Percentiles rank a stretch among this genome's conserved stretches.
Evolutionary conservation across 2,797 vertebrate genomes (phyloP).

Genomic region (Trachurus trachurus): DNA sequence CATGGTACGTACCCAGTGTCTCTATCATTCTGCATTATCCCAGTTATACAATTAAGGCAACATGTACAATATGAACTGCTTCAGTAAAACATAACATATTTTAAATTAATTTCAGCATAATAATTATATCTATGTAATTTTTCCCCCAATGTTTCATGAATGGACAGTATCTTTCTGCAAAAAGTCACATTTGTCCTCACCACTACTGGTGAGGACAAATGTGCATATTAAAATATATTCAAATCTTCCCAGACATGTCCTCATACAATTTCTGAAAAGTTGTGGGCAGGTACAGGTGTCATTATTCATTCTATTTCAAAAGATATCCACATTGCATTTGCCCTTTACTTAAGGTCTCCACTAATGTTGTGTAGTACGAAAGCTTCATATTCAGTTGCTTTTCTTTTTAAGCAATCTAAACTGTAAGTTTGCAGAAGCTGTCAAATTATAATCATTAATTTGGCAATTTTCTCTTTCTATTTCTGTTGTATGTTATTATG

Average conservation of each 20-base stretch:
- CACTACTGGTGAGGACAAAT: background rate
- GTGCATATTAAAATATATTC: background rate
- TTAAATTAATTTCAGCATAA: background rate
- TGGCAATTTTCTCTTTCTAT: background rate
- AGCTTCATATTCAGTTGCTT: slow-evolving; percentile 1
- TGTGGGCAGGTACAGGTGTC: background rate
- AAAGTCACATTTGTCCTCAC: too few relatives aligned
- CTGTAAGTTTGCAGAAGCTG: slow-evolving; percentile 2
- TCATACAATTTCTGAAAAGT: background rate
- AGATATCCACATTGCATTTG: background rate
- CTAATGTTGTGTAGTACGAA: slow-evolving; percentile 3
- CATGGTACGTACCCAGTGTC: background rate
- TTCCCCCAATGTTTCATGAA: too few relatives aligned
- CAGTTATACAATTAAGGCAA: background rate
- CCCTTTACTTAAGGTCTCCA: slow-evolving; percentile 5
- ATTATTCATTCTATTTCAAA: background rate
- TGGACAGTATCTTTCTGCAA: background rate
- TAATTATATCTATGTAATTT: too few relatives aligned
- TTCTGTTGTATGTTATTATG: background rate
- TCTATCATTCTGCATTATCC: background rate
- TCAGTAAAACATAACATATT: background rate
- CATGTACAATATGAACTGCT: too few relatives aligned
- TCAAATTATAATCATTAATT: too few relatives aligned
- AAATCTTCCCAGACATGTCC: background rate
- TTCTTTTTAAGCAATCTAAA: slow-evolving; percentile 16